A percentile compares a stretch with the other conserved stretches of the same genome.
Conservation (phyloP, 2,113 vertebrate species). For the Xenus cinereus region DNA sequence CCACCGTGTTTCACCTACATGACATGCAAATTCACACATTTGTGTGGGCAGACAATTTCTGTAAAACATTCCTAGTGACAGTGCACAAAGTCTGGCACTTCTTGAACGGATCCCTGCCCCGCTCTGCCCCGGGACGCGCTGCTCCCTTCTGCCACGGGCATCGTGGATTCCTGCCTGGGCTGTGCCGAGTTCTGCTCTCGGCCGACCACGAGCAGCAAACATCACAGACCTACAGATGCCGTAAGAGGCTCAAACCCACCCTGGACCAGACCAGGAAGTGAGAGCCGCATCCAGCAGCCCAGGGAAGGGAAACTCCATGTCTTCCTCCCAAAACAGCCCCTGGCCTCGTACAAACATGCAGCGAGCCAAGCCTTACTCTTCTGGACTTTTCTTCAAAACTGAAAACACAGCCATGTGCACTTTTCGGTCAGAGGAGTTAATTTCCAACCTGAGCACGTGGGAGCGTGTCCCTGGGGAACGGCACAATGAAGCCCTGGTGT, state of each 20-base stretch:
- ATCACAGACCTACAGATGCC: neutral
- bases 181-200: neutral
- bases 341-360: rapidly evolving
- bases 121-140: neutral
- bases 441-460: conserved; percentile 34
- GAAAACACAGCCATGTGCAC: neutral
- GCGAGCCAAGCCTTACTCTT: neutral
- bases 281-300: neutral
- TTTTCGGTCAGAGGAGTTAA: conserved; percentile 59
- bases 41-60: neutral
- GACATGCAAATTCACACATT: neutral
- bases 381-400: neutral
- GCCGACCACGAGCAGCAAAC: neutral
- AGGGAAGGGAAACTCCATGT: neutral
- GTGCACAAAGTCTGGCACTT: neutral
- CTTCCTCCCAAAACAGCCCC: neutral
- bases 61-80: neutral
- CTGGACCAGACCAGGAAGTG: neutral
- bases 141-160: neutral
- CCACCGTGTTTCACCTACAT: neutral
- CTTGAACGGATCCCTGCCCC: neutral
- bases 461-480: conserved; percentile 46
- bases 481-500: conserved; percentile 60
- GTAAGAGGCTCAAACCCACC: neutral
- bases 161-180: neutral